These are phyloP conservation scores for Lophotriccus pileatus DNA, from an alignment of 2,797 vertebrate genomes.

Conservation along the genomic window DNA sequence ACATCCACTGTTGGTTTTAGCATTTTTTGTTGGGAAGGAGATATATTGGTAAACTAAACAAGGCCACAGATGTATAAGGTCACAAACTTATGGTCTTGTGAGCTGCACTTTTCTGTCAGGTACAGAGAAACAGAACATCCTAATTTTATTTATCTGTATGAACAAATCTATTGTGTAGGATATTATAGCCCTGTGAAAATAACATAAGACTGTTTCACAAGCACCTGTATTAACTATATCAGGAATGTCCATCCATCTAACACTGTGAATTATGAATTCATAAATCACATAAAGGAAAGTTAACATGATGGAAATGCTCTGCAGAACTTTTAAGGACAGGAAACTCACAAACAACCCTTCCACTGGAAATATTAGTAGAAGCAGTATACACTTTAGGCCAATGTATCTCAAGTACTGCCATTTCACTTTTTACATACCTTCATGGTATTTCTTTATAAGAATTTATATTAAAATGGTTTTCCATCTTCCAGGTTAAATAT, in stretches of 20 bases:
- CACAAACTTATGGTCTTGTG: neutral
- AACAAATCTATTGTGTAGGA: neutral
- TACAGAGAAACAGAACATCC: neutral
- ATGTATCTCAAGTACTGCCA: neutral
- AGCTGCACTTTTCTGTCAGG: neutral
- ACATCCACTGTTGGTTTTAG: neutral
- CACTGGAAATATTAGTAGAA: neutral
- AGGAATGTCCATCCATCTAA: neutral
- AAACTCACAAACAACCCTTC: neutral
- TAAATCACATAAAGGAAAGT: neutral
- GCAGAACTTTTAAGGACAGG: neutral
- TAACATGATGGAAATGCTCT: neutral
- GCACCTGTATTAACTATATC: neutral
- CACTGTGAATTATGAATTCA: neutral
- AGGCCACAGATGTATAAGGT: neutral
- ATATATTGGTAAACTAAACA: neutral
- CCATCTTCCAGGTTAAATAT: neutral
- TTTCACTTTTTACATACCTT: neutral
- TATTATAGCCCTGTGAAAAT: neutral
- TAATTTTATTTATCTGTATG: neutral
- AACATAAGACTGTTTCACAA: neutral
- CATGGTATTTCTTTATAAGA: neutral
- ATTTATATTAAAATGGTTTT: neutral
- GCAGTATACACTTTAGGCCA: neutral
- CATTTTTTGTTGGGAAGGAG: neutral